Percentiles rank a stretch among this genome's conserved stretches.
Conservation (phyloP, 2,113 vertebrate genomes). For the Uropsilus gracilis region DNA sequence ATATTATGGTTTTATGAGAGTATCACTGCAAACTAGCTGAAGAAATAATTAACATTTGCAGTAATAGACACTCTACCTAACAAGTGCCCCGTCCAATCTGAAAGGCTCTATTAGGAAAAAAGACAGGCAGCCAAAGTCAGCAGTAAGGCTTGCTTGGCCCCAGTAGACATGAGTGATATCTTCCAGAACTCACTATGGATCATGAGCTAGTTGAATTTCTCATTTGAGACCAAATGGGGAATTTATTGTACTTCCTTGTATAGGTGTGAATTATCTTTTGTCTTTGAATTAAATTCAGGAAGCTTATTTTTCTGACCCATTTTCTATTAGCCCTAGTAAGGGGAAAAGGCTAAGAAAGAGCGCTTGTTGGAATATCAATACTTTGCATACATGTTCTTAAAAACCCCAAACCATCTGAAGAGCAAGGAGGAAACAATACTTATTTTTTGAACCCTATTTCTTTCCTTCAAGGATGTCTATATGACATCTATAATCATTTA, state of each 20-base stretch:
- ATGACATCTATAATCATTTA: not conserved
- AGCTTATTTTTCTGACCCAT: slow-evolving; percentile 28
- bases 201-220: not conserved
- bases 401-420: not conserved
- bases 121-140: slow-evolving; percentile 42
- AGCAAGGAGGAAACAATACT: not conserved
- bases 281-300: slow-evolving; percentile 10
- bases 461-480: not conserved
- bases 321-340: slow-evolving; percentile 29
- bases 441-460: not conserved
- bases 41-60: slow-evolving; percentile 68
- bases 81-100: slow-evolving; percentile 63
- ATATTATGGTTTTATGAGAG: slow-evolving; percentile 1
- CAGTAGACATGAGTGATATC: not conserved
- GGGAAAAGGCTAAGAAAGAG: not conserved
- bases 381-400: slow-evolving; percentile 28
- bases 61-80: slow-evolving; percentile 12
- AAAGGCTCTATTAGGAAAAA: not conserved
- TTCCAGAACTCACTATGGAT: not conserved
- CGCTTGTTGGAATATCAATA: not conserved
- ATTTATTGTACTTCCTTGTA: not conserved
- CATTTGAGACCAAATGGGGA: slow-evolving; percentile 10
- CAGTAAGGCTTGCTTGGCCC: not conserved
- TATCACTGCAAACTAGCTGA: slow-evolving; percentile 38
- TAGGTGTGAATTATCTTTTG: not conserved